These are phyloP conservation scores for Pachypeltis micranthus DNA, from an alignment of 1,140 invertebrate species.

Conservation along the genomic window DNA sequence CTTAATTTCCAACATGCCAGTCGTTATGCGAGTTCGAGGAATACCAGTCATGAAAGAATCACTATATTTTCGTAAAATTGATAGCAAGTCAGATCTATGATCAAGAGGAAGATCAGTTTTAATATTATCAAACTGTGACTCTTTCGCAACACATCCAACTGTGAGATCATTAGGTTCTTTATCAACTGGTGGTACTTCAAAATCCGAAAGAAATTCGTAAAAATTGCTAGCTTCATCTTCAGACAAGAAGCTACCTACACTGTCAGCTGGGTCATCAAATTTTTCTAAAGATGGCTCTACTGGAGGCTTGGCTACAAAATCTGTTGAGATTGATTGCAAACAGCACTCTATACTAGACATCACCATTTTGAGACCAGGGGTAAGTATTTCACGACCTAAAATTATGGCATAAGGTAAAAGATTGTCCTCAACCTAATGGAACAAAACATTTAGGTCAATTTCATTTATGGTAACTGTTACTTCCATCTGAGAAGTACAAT, in stretches of 20 bases:
- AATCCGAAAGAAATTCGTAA: background rate
- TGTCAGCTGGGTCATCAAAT: too few species aligned
- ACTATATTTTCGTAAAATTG: background rate
- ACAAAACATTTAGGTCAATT: background rate
- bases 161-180: background rate
- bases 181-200: background rate
- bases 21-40: background rate
- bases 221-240: background rate
- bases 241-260: too few species aligned
- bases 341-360: background rate
- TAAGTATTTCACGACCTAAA: background rate
- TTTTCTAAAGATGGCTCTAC: too few species aligned
- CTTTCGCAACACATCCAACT: too few species aligned
- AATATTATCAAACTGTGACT: background rate
- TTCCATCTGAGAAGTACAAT: background rate
- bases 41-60: constrained; percentile 5
- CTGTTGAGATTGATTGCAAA: background rate
- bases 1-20: background rate
- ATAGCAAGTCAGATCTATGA: background rate
- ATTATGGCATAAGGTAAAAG: constrained; percentile 1
- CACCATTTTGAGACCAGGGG: background rate
- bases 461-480: background rate
- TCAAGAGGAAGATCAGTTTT: background rate
- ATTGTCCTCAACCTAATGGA: background rate
- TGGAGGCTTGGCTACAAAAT: too few species aligned